Base-by-base conservation (phyloP, 2,113 vertebrate species). In the Dendrocopos noguchii region DNA sequence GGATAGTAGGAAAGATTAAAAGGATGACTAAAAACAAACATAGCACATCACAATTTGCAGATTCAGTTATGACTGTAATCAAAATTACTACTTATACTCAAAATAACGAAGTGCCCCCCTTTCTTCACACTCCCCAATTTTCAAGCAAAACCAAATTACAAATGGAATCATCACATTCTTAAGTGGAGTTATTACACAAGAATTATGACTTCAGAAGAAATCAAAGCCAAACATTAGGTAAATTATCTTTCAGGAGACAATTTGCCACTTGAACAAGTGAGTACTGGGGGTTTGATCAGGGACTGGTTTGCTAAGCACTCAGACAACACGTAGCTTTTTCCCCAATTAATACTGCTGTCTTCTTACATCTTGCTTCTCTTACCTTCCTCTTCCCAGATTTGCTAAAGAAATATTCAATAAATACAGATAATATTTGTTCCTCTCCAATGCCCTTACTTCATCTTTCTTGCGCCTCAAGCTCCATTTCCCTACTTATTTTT, bases 391-490 rank as follows among this genome's bases (percentile, higher is more conserved):
- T n/a, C 24, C 9, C 15, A 4, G 25, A 25, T 76, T 68, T 92
- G 39, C 19, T 57, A 22, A 80, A 57, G 27, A 84, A 80, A 44
- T 20, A 66, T 15, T 28, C 28, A 28, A 6, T 6, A 74, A 83
- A 72, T 27, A 59, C 15, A 61, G 21, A 18, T 59, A 73, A 74
- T 25, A 57, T 15, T 16, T 16, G 6, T 55, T 85, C 73, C 28
- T n/a, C 13, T 47, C 24, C 2, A 47, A 60, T 16, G 27, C 3
- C 0, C 0, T 65, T 66, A 50, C 42, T 64, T 64, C 61, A 9
- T 83, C 25, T 56, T 47, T 77, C 55, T 56, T 31, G 6, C 14
- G 4, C 46, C 15, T 75, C 52, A 80, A 16, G 20, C 15, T 86
- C 17, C 10, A 11, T 9, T 10, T 74, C 28, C 36, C 25, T 39